Evolutionary conservation across 2,888 invertebrate species (phyloP), one percentile per base, ranked within the genome.

Genomic region (Diadegma fenestrale): DNA sequence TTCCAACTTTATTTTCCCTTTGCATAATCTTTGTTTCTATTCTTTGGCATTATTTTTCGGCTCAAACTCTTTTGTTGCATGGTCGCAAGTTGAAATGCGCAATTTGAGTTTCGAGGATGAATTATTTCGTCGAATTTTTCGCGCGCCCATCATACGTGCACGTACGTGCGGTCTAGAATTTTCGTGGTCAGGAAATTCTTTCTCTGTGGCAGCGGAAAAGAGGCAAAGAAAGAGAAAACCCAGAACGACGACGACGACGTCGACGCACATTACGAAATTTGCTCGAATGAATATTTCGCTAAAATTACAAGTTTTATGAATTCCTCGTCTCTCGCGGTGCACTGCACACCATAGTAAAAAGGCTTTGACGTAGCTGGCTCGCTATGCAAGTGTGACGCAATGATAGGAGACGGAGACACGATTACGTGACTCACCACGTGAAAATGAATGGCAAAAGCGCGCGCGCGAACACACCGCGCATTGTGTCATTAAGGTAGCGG

Each of bases 381-480:
- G 79, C 81, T 75, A 78, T 58, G 68, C 26, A 37, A 64, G 51
- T 48, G 75, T 87, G 85, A 85, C 86, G 85, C 84, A 87, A 87
- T 75, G 37, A 77, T 64, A 37, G 58, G 8, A 37, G 37, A 80
- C 66, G 41, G 33, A 71, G 75, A 63, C 64, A 45, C 85, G 83
- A 85, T 87, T 58, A 58, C 58, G 58, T 58, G 87, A 87, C 79
- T 87, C 86, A 86, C 68, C 58, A 84, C 81, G 84, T 80, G 69
- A 83, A 85, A 86, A 75, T 64, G 45, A 51, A 80, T 79, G 79
- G 26, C 58, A 61, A 61, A n/a, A n/a, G n/a, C n/a, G 45, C 45
- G 37, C 37, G 10, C 8, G 14, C 63, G 48, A 75, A 69, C 64
- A n/a, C 71, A 41, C 54, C 12, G 63, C 19, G 19, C 45, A 81